Conservation (phyloP, 2,113 vertebrate species). For the Trematocara marginatum region DNA sequence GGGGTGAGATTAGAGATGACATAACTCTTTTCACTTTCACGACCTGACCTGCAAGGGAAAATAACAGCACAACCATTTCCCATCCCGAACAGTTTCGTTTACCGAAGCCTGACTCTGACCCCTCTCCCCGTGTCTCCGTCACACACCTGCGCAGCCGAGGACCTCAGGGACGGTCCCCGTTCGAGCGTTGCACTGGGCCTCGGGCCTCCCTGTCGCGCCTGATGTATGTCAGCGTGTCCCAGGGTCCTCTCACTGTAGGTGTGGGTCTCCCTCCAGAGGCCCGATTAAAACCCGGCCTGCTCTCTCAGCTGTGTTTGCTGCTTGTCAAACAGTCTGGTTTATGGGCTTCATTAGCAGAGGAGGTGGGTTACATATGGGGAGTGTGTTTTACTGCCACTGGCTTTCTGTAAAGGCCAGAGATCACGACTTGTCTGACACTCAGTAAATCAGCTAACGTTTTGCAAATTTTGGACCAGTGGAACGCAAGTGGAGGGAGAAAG, state of each 20-base stretch:
- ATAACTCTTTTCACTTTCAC: slow-evolving; percentile 9
- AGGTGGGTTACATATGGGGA: slow-evolving; percentile 66
- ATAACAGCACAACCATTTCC: background rate
- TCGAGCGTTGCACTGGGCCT: slow-evolving; percentile 20
- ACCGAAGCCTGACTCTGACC: slow-evolving; percentile 35
- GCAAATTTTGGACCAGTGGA: slow-evolving; percentile 10
- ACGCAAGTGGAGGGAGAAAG: background rate
- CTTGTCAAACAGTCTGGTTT: slow-evolving; percentile 71
- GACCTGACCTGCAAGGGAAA: background rate
- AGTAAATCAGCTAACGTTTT: slow-evolving; percentile 55
- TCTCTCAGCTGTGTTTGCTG: slow-evolving; percentile 70
- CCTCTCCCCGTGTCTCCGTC: slow-evolving; percentile 32
- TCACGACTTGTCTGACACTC: slow-evolving; percentile 62
- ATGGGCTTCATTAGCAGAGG: slow-evolving; percentile 70
- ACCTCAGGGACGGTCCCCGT: slow-evolving; percentile 19
- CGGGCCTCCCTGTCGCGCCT: slow-evolving; percentile 55
- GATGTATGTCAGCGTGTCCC: slow-evolving; percentile 59
- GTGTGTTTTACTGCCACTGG: slow-evolving; percentile 77
- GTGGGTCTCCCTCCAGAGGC: slow-evolving; percentile 59
- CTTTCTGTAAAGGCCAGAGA: slow-evolving; percentile 72
- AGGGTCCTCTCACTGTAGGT: slow-evolving; percentile 40
- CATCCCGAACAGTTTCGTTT: slow-evolving; percentile 3
- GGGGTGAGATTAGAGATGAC: background rate
- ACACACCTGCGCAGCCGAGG: slow-evolving; percentile 62
- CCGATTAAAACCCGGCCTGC: slow-evolving; percentile 61